Conservation (phyloP, 2,888 invertebrate species). For the Dascillus cervinus region DNA sequence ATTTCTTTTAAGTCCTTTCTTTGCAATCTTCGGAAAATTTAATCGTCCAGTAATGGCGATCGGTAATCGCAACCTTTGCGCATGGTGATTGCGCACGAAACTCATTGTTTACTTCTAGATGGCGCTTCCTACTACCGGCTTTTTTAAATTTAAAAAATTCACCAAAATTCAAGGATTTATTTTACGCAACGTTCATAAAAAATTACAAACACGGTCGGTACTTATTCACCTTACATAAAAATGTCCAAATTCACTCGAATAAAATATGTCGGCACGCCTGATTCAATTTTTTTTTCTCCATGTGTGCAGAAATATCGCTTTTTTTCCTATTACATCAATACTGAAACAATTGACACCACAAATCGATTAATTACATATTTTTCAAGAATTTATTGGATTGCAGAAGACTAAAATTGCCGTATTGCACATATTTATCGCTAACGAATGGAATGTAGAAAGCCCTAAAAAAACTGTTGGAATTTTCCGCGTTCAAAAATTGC, state of each 20-base stretch:
- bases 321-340: no score
- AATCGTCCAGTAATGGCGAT: slow-evolving; percentile 42
- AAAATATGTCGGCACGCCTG: no score
- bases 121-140: no score
- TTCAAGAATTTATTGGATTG: slow-evolving; percentile 33
- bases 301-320: no score
- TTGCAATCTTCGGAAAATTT: slow-evolving; percentile 29
- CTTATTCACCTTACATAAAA: no score
- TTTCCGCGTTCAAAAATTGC: slow-evolving; percentile 65
- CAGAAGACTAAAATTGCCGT: slow-evolving; percentile 67
- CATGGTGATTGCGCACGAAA: slow-evolving; percentile 19
- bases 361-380: slow-evolving; percentile 6
- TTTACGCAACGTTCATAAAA: no score
- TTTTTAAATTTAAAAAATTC: no score
- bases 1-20: slow-evolving; percentile 25
- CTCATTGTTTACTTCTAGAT: not conserved
- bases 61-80: slow-evolving; percentile 26
- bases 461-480: slow-evolving; percentile 67
- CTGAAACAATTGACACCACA: no score
- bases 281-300: no score
- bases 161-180: no score
- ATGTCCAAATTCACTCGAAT: no score
- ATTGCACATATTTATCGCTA: slow-evolving; percentile 57
- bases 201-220: no score
- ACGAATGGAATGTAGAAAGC: slow-evolving; percentile 83